phyloP scores from a whole-genome alignment of 1,140 invertebrate genomes.

The Nymphalis io region DNA sequence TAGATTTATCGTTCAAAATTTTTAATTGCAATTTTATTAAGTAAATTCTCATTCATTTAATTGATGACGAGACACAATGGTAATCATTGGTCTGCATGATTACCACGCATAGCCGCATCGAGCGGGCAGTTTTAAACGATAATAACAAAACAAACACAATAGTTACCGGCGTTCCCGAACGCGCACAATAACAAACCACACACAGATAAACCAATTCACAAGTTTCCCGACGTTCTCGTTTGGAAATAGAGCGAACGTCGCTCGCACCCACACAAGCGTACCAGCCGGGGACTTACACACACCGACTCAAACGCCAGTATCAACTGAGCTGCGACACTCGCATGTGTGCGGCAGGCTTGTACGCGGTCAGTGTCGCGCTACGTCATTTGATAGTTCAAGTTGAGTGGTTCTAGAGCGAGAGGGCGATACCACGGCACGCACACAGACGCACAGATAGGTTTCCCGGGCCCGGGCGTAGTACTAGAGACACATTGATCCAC shows the following conservation, averaged over 20 bases:
- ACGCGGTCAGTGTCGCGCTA: conserved; percentile 29
- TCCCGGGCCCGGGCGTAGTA: conserved; percentile 76
- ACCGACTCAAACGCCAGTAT: conserved; percentile 29
- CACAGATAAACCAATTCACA: conserved; percentile 72
- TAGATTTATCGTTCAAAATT: background rate
- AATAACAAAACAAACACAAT: conserved; percentile 76
- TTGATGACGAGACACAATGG: conserved; percentile 13
- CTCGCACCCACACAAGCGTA: conserved; percentile 44
- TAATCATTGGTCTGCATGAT: conserved; percentile 22
- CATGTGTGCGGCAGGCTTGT: conserved; percentile 34
- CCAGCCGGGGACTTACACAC: conserved; percentile 23
- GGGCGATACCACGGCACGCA: conserved; percentile 46
- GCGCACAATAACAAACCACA: conserved; percentile 58
- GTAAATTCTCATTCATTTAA: background rate
- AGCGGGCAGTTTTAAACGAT: conserved; percentile 28
- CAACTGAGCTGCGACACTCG: conserved; percentile 45
- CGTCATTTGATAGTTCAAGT: conserved; percentile 47
- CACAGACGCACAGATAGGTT: conserved; percentile 58
- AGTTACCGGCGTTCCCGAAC: conserved; percentile 56
- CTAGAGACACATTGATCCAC: conserved; percentile 80
- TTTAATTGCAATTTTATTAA: background rate
- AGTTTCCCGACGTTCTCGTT: conserved; percentile 57
- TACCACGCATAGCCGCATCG: conserved; percentile 19
- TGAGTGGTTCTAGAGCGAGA: conserved; percentile 52
- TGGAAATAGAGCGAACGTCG: conserved; percentile 46